Evolutionary conservation across 2,888 invertebrate genomes (phyloP), one percentile per base, ranked within the genome.

Genomic region (Lithophane socia): DNA sequence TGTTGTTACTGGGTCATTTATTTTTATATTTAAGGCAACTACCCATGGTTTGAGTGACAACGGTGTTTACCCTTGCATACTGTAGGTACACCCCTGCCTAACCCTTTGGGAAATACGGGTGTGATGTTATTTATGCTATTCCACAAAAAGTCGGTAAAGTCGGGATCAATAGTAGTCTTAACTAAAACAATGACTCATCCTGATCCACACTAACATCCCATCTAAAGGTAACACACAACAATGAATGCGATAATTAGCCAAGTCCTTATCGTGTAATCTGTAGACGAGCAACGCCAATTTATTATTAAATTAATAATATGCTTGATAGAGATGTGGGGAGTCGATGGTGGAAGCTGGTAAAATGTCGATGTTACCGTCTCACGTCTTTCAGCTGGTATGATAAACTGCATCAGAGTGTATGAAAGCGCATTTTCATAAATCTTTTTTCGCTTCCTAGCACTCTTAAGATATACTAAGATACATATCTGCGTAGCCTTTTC

Each of bases 221-320:
- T 13, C 44, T 69, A 37, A 71, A 61, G 76, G 29, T 56, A 58
- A 77, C 76, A 68, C 37, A 63, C 56, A 85, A 87, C 88, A 90
- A 91, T 92, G 91, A 91, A 89, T 90, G 87, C 88, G 89, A 88
- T 92, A 93, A 92, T 93, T 92, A 92, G 83, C 81, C 63, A 79
- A 71, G 75, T 80, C 73, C 85, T 92, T 92, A 93, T 93, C 93
- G 84, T 70, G 24, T 70, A 73, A 92, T 93, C 92, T 70, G 85
- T 85, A 87, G 89, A 86, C 86, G 84, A 70, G 47, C 75, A 80
- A 79, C 73, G 79, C 86, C 86, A 91, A 92, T 91, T 92, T 91
- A 91, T 92, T 92, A 92, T 80, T 89, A 75, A 91, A 90, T 93
- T 91, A 91, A 92, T 92, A 91, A 90, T 89, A 83, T 75, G 61